Conservation (phyloP, 2,113 vertebrate species). For the Macrotus californicus region DNA sequence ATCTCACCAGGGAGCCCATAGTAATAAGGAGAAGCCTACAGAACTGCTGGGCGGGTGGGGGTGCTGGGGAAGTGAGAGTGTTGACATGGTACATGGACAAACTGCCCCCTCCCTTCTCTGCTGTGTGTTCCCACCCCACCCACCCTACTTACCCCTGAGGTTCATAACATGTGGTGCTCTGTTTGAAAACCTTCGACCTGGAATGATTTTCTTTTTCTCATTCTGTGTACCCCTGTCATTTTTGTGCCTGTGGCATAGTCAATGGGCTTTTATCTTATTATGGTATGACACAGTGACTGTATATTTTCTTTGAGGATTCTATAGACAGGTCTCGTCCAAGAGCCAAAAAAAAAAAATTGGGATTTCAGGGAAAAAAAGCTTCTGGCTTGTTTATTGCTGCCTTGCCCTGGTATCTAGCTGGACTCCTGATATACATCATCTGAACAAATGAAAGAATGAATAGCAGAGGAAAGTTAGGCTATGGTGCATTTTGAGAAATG, state of each 20-base stretch:
- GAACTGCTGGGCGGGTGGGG: neutral
- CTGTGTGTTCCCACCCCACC: neutral
- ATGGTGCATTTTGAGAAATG: neutral
- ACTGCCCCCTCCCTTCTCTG: neutral
- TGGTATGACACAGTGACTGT: neutral
- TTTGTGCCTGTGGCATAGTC: neutral
- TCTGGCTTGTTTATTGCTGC: neutral
- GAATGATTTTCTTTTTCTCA: neutral
- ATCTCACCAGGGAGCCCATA: neutral
- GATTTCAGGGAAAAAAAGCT: neutral
- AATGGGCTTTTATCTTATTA: neutral
- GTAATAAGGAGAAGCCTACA: neutral
- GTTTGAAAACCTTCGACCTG: neutral
- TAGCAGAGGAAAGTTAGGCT: neutral
- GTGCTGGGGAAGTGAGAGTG: neutral
- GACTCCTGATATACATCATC: accelerated
- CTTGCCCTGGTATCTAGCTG: neutral
- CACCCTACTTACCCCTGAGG: neutral
- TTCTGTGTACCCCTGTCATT: neutral
- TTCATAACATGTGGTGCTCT: neutral
- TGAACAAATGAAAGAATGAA: neutral
- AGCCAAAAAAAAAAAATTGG: neutral
- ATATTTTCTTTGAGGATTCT: neutral
- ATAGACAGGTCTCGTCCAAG: neutral
- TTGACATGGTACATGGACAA: accelerated